Base-by-base conservation (phyloP, 2,888 invertebrate species). In the Campoplex nolae region DNA sequence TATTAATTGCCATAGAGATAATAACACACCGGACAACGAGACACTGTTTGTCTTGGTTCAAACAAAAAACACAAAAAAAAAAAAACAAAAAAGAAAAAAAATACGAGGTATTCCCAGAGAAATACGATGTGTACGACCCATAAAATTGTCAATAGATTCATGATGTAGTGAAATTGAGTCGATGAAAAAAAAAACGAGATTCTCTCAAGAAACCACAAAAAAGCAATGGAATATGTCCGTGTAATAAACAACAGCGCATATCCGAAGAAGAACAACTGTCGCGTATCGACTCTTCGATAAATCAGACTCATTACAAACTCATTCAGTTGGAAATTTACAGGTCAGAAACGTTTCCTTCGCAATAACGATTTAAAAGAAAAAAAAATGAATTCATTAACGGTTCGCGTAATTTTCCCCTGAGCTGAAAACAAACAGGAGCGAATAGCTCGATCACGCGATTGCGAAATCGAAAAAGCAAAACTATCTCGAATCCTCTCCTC, bases 1-100 rank as follows among this genome's bases (percentile, higher is more conserved):
- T 56, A 73, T 56, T 73, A n/a, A 73, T 73, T 51, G 35, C 73
- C n/a, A 54, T 3, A 38, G 38, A 7, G 38, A 7, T 73, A 73
- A 73, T 73, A 73, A 48, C 18, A 11, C 54, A 35, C n/a, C 35
- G 11, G 18, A 54, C 18, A 38, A 32, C 35, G n/a, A 35, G 35
- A 56, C 13, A 54, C 73, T n/a, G 35, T 54, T 35, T 56, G n/a
- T 54, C 35, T 54, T 4, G 38, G 28, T 9, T 35, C 0, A 11
- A n/a, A n/a, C n/a, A n/a, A n/a, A n/a, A n/a, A n/a, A n/a, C n/a
- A n/a, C n/a, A n/a, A n/a, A n/a, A n/a, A n/a, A n/a, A n/a, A n/a
- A n/a, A n/a, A n/a, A n/a, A n/a, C n/a, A n/a, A 73, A 38, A n/a
- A 71, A 18, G 8, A 48, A 70, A 16, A 70, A 23, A 23, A 73